These are phyloP conservation scores for Teleiodes luculella DNA, from an alignment of 2,888 invertebrate genomes.

Conservation along the genomic window DNA sequence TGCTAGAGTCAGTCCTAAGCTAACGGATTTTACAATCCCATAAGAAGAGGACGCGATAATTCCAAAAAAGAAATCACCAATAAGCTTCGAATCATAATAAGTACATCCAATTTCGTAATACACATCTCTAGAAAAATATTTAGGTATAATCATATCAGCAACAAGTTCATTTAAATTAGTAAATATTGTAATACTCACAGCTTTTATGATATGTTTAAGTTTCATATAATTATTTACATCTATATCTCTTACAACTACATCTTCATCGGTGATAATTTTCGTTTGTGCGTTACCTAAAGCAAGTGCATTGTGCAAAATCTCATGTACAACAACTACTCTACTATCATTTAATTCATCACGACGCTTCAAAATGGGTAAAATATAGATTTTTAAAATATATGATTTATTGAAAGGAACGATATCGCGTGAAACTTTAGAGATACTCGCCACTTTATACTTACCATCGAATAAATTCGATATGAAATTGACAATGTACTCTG, in stretches of 20 bases:
- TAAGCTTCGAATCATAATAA: conserved; percentile 67
- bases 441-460: conserved; percentile 31
- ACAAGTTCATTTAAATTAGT: conserved; percentile 72
- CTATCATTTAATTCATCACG: conserved; percentile 64
- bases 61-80: conserved; percentile 66
- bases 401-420: conserved; percentile 52
- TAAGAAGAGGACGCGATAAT: conserved; percentile 77
- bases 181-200: conserved; percentile 78
- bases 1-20: conserved; percentile 75
- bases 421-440: conserved; percentile 35
- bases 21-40: conserved; percentile 74
- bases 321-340: conserved; percentile 53
- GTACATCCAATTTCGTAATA: conserved; percentile 70
- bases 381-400: conserved; percentile 59
- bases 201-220: conserved; percentile 75
- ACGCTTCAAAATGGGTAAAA: conserved; percentile 66
- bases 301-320: conserved; percentile 38
- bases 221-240: conserved; percentile 62
- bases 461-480: conserved; percentile 60
- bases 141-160: conserved; percentile 72
- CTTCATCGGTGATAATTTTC: conserved; percentile 49
- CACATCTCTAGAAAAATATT: conserved; percentile 79
- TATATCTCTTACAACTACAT: conserved; percentile 55
- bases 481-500: conserved; percentile 55
- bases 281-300: conserved; percentile 68